These are phyloP conservation scores for Diogma glabrata DNA, from an alignment of 2,888 invertebrate species.

Conservation along the genomic window DNA sequence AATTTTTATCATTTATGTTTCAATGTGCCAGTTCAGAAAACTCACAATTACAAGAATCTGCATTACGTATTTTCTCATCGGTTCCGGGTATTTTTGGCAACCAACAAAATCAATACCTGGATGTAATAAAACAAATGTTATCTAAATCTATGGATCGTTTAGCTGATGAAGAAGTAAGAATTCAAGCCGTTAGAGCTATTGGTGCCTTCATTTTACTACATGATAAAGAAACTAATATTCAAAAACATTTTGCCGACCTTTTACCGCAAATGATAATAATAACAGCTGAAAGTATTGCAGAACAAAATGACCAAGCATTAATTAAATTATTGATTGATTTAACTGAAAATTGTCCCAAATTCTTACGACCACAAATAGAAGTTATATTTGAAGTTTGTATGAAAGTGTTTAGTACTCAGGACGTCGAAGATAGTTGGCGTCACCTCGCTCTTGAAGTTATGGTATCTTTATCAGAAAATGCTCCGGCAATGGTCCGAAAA, in stretches of 20 bases:
- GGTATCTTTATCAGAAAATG: constrained; percentile 76
- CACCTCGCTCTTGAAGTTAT: constrained; percentile 83
- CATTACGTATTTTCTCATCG: constrained; percentile 90
- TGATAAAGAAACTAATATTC: constrained; percentile 83
- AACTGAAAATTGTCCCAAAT: constrained; percentile 88
- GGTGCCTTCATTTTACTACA: constrained; percentile 84
- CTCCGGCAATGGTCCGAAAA: constrained; percentile 93
- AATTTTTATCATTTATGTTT: constrained; percentile 89
- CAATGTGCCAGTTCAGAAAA: constrained; percentile 81
- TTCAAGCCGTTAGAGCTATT: constrained; percentile 73
- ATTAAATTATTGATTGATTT: constrained; percentile 89
- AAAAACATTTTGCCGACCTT: constrained; percentile 79
- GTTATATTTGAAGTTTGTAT: constrained; percentile 79
- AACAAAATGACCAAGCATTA: constrained; percentile 78
- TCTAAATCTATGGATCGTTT: constrained; percentile 65
- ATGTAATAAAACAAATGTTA: constrained; percentile 91
- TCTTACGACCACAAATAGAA: constrained; percentile 75
- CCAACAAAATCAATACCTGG: constrained; percentile 81
- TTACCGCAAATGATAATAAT: constrained; percentile 67
- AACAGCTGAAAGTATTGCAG: constrained; percentile 64
- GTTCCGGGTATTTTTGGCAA: constrained; percentile 97
- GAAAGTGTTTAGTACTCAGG: constrained; percentile 62
- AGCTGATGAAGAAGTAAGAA: constrained; percentile 60
- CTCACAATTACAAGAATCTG: constrained; percentile 79
- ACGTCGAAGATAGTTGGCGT: constrained; percentile 69